Base-by-base conservation (phyloP, 2,797 vertebrate species). In the Gadopsis marmoratus region DNA sequence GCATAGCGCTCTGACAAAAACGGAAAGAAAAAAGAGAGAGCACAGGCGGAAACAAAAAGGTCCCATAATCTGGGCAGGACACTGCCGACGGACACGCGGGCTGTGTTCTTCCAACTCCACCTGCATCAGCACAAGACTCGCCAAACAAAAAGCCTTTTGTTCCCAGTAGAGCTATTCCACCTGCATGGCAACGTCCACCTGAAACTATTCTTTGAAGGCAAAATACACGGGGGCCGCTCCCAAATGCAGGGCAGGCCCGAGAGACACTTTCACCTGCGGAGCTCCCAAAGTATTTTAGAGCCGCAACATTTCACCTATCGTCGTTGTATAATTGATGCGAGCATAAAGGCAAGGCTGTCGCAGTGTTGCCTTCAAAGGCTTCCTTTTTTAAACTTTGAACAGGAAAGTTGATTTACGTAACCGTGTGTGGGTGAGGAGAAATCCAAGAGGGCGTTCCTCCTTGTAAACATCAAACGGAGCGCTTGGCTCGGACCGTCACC, bases 91-190 rank as follows among this genome's bases (percentile, higher is more conserved):
- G 83, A 84, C 85, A 74, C 33, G 48, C 59, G 21, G 4, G 14
- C 78, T 26, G 26, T 43, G 84, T 87, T 75, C 84, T 76, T 86
- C 71, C 62, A 70, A 13, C 74, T 86, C 76, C 86, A 89, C 90
- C 89, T 91, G 86, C 79, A 73, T 58, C 41, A 43, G 76, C 19
- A 7, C 66, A 65, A 60, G 50, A 65, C 62, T n/a, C 29, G 55
- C 69, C 63, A 80, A 85, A 93, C 89, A 91, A 92, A 86, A 84
- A 78, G 79, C 71, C 89, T 89, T 89, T 93, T 94, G 92, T 93
- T 87, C 86, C 75, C 65, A 5, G 58, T 41, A 31, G 41, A 77
- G 74, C 78, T 74, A 6, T 75, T 87, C 51, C 80, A 90, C 87
- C 85, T 86, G 86, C 84, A 70, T 67, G 64, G 70, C 60, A 66